Conservation (phyloP, 2,888 invertebrate species). For the Lamellibrachia satsuma region DNA sequence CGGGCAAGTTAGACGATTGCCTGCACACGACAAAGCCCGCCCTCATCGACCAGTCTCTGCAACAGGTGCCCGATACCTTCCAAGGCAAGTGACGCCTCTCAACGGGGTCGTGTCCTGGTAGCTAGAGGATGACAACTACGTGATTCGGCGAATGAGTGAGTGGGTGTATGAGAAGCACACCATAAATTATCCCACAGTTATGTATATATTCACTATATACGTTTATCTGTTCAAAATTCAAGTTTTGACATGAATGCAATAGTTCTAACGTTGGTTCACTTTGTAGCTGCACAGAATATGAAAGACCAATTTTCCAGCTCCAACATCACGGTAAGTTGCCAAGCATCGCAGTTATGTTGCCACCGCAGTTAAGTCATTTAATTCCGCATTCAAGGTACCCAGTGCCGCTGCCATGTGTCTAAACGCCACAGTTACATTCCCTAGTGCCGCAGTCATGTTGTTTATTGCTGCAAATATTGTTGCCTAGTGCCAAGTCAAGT, state of each 20-base stretch:
- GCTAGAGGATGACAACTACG: too few relatives aligned
- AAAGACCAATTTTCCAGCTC: background rate
- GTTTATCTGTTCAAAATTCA: too few relatives aligned
- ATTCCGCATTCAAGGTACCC: too few relatives aligned
- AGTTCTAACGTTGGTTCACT: background rate
- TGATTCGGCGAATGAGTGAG: too few relatives aligned
- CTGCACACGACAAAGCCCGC: background rate
- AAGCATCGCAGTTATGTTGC: too few relatives aligned
- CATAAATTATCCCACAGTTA: background rate
- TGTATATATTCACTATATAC: too few relatives aligned
- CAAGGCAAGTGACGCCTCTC: background rate
- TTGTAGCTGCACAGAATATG: background rate
- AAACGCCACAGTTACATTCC: too few relatives aligned
- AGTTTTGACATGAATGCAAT: background rate
- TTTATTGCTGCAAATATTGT: background rate
- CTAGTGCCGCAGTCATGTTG: background rate
- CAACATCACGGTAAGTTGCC: background rate
- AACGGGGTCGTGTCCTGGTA: background rate
- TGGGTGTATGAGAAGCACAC: background rate
- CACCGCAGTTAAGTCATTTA: too few relatives aligned
- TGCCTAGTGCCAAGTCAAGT: background rate
- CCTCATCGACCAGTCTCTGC: background rate
- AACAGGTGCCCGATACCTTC: background rate
- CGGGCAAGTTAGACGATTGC: background rate
- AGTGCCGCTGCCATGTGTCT: background rate